Evolutionary conservation across 2,797 vertebrate genomes (phyloP), one percentile per base, ranked within the genome.

Genomic region (Chelonia mydas): DNA sequence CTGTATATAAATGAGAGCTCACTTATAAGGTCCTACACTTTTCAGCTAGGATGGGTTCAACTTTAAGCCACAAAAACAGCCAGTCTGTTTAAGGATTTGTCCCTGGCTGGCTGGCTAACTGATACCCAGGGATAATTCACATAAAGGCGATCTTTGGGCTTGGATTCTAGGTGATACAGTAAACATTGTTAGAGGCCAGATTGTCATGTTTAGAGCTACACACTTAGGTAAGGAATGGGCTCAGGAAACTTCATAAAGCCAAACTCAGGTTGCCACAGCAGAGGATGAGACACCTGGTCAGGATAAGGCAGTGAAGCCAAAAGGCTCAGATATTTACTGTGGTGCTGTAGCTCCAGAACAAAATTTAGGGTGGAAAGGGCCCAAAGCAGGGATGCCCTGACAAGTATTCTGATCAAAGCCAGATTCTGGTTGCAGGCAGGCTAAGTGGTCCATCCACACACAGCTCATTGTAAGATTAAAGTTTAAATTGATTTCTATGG

Each of bases 1-100:
- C 68, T 33, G 37, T 45, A 79, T 86, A 33, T 83, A 91, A 96
- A 91, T 79, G 51, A 94, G 83, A 84, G 10, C 54, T 90, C 21
- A 55, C 54, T 68, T 72, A 84, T n/a, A 65, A 79, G 37, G 41
- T n/a, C 31, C 49, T 54, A 61, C 74, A 33, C 28, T n/a, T 33
- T 13, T 28, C 37, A 47, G 25, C 50, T 25, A 88, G 15, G 53
- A 57, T 37, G 41, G 11, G 10, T 74, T 72, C 68, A 72, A 10
- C 68, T 41, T 41, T 74, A 23, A 41, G 5, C 21, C 37, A 41
- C 37, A 45, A 74, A 74, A 68, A 45, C 37, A 25, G 37, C 21
- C 37, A 25, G 5, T 5, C 21, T 41, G 5, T n/a, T 72, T 76
- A 6, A 90, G 53, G 47, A 31, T 68, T 50, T 15, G n/a, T 16